phyloP scores from a whole-genome alignment of 2,113 vertebrate genomes.

The Lycaon pictus region DNA sequence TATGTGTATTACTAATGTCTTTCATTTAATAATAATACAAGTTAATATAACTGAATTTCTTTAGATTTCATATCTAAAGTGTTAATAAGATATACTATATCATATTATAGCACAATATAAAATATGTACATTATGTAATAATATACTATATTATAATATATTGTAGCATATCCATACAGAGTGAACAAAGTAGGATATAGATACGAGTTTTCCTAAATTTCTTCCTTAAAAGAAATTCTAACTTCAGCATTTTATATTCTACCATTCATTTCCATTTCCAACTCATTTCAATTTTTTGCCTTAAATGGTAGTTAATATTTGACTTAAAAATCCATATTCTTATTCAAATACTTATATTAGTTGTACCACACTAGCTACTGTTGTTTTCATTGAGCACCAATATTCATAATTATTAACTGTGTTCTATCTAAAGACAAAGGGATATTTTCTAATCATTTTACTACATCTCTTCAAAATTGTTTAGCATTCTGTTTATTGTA shows the following conservation, averaged over 20 bases:
- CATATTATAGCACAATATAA: background rate
- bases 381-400: background rate
- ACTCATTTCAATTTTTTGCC: background rate
- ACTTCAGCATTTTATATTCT: background rate
- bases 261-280: background rate
- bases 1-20: background rate
- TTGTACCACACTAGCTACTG: background rate
- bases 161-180: background rate
- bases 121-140: background rate
- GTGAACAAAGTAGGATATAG: background rate
- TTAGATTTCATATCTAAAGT: background rate
- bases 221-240: background rate
- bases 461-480: background rate
- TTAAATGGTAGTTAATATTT: background rate
- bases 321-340: background rate
- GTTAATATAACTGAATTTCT: background rate
- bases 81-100: background rate
- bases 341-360: background rate
- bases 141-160: background rate
- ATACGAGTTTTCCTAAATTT: background rate
- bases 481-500: background rate
- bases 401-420: background rate
- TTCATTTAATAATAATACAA: background rate
- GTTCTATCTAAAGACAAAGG: background rate
- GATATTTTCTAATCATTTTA: background rate